Conservation (phyloP, 2,113 vertebrate species). For the Petrocephalus zakoni region DNA sequence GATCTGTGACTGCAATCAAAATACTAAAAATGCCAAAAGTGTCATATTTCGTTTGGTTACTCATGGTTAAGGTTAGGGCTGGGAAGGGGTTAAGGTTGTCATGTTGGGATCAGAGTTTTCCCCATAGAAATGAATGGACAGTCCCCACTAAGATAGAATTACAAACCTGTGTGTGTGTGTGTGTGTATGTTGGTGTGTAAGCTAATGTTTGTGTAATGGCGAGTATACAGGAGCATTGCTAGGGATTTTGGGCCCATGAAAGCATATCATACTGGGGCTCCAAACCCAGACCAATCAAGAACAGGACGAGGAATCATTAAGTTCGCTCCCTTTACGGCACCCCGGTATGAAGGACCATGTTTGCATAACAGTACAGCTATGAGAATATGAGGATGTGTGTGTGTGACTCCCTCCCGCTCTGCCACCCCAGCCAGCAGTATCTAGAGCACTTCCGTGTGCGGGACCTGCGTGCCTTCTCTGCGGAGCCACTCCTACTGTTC, state of each 20-base stretch:
- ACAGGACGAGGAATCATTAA: neutral
- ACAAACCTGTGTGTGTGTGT: neutral
- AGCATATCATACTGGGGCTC: neutral
- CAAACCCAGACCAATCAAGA: neutral
- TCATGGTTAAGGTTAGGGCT: too few species aligned
- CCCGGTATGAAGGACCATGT: neutral
- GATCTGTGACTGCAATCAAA: too few species aligned
- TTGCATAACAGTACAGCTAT: neutral
- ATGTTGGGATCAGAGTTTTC: too few species aligned
- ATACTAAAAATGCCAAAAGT: too few species aligned
- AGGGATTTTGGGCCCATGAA: neutral
- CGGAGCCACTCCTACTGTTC: conserved; percentile 86
- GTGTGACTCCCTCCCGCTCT: neutral
- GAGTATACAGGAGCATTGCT: neutral
- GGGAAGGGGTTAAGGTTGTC: too few species aligned
- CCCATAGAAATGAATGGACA: too few species aligned
- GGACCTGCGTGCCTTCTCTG: conserved; percentile 87
- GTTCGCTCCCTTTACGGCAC: neutral
- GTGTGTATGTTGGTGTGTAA: neutral
- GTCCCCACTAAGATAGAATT: too few species aligned
- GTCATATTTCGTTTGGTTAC: too few species aligned
- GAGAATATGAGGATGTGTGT: neutral
- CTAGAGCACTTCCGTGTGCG: conserved; percentile 77
- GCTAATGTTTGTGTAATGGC: neutral
- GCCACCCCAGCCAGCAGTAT: conserved; percentile 66